Base-by-base conservation (phyloP, 2,888 invertebrate genomes). In the Heliconius charithonia region DNA sequence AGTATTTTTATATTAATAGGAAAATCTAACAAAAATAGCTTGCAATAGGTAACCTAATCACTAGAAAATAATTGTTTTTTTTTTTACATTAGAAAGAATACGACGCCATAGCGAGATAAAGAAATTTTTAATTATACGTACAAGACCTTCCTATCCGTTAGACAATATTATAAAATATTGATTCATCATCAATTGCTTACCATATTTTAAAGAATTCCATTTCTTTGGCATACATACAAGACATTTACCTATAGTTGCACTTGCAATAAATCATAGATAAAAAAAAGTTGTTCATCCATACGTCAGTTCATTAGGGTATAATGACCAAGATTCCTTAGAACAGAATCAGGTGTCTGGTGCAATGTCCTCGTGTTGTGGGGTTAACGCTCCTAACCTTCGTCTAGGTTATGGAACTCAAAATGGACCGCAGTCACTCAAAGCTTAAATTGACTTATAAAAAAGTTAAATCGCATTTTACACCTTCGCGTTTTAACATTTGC, bases 321-420 rank as follows among this genome's bases (percentile, higher is more conserved):
- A 77, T 74, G 74, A 77, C 70, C 69, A 69, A 41, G 27, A 67
- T 76, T 45, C 62, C 83, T 84, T 84, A 84, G 27, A 74, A 74
- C 41, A 74, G 84, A 83, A 85, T 87, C 87, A 88, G 85, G 89
- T 89, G 87, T 83, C 84, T 86, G 87, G 91, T 89, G 89, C 91
- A 89, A 88, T 86, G 91, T 85, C 87, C 91, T 85, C 87, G 27
- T 51, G 45, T 27, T 76, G 71, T 77, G 84, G 83, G 91, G 89
- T 91, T 84, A 90, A 87, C 86, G 91, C 85, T 87, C 91, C 86
- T 82, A 69, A 51, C 71, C 79, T 84, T 84, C 82, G 84, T 83
- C 85, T 85, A 79, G 77, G 77, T 74, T 65, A 65, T 74, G 74
- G 74, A 74, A 74, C 74, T 74, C 65, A 29, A 13, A 65, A 41